These are phyloP conservation scores for Corvus hawaiiensis DNA, from an alignment of 2,113 vertebrate genomes.

Conservation along the genomic window DNA sequence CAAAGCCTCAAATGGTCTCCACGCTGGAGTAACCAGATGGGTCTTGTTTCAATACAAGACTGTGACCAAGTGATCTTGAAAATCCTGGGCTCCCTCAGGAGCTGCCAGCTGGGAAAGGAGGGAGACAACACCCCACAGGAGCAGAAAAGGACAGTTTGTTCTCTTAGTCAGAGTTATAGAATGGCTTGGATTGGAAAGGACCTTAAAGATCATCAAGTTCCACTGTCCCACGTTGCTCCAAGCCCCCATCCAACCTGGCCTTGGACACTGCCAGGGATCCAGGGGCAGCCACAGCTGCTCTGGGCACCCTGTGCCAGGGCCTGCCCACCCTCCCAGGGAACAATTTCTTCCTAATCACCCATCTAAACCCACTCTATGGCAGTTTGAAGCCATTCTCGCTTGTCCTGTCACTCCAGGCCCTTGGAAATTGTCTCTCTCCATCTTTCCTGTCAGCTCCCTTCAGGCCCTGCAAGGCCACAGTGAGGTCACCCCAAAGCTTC, in stretches of 20 bases:
- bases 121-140: fast-evolving
- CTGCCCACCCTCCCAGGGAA: fast-evolving
- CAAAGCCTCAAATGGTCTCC: not conserved
- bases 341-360: fast-evolving
- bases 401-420: fast-evolving
- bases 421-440: not conserved
- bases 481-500: not conserved
- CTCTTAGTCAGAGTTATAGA: not conserved
- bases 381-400: fast-evolving
- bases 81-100: not conserved
- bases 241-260: not conserved
- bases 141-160: not conserved
- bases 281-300: not conserved
- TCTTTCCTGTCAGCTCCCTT: not conserved
- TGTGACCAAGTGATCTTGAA: not conserved
- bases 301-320: not conserved
- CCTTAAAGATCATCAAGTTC: not conserved
- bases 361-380: fast-evolving
- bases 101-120: not conserved
- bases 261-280: not conserved
- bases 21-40: no score
- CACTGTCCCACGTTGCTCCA: not conserved
- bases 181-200: not conserved
- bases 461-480: fast-evolving
- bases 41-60: not conserved